phyloP scores from a whole-genome alignment of 2,797 vertebrate genomes.

The Rhinella marina region DNA sequence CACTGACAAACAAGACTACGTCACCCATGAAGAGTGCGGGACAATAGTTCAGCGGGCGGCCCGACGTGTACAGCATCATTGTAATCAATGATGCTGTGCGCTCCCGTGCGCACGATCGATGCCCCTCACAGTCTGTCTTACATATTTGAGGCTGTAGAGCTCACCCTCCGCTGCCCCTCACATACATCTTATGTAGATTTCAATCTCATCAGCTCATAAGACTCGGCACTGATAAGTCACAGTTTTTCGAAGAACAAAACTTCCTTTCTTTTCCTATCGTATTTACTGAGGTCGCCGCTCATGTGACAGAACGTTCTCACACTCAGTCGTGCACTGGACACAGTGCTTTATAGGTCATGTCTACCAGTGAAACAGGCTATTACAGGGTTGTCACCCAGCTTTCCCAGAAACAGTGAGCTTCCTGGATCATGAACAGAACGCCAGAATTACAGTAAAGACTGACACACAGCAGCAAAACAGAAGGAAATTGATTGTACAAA shows the following conservation, averaged over 20 bases:
- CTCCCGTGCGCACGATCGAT: too few species aligned
- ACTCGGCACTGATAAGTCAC: not conserved
- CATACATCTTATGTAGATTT: too few species aligned
- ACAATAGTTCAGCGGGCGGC: too few species aligned
- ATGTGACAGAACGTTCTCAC: not conserved
- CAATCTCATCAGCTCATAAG: not conserved
- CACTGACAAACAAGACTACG: too few species aligned
- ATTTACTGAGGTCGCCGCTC: not conserved
- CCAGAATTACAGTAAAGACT: not conserved
- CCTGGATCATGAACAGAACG: not conserved
- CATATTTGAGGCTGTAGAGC: too few species aligned
- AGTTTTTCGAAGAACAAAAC: constrained; percentile 7
- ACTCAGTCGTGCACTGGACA: not conserved
- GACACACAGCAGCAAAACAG: not conserved
- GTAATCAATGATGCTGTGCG: too few species aligned
- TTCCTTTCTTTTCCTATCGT: not conserved
- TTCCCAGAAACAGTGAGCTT: not conserved
- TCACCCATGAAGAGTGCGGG: too few species aligned
- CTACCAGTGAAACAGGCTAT: not conserved
- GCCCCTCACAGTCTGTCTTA: too few species aligned
- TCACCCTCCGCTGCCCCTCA: not conserved
- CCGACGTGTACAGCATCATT: too few species aligned
- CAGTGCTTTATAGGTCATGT: not conserved
- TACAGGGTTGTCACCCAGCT: not conserved
- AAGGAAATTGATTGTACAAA: not conserved